Percentiles rank a stretch among this genome's conserved stretches.
Evolutionary conservation across 1,140 invertebrate species (phyloP).

Genomic region (Homarus americanus): DNA sequence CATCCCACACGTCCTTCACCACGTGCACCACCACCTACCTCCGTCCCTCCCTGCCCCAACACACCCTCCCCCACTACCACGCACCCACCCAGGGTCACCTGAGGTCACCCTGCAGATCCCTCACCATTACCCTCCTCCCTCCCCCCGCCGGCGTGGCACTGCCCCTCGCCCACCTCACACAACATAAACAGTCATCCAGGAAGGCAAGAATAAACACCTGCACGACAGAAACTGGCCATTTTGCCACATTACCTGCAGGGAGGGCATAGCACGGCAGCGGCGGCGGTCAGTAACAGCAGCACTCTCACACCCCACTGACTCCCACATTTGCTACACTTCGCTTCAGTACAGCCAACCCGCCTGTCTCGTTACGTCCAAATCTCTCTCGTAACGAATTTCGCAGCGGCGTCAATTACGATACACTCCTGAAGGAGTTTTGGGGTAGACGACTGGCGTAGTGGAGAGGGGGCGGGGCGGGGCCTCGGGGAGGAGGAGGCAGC

Average conservation of each 20-base stretch:
- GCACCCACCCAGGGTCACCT: background rate
- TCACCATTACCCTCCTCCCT: background rate
- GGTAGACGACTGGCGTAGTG: too few species aligned
- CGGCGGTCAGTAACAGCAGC: background rate
- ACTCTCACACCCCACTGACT: background rate
- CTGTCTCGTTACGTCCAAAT: background rate
- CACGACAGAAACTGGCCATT: background rate
- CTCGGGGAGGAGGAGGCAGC: too few species aligned
- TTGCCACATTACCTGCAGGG: background rate
- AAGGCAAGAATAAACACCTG: background rate
- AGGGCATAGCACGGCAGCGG: too few species aligned
- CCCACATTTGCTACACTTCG: background rate
- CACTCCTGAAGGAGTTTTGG: background rate
- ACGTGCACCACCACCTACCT: slow-evolving; percentile 35
- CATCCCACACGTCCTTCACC: slow-evolving; percentile 45
- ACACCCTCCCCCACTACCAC: background rate
- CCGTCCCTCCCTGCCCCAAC: background rate
- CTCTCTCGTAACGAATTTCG: background rate
- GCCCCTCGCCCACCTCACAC: background rate
- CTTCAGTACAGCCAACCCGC: background rate
- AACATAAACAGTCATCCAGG: background rate
- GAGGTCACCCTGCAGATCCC: background rate
- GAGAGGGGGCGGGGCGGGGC: too few species aligned
- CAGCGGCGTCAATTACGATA: background rate
- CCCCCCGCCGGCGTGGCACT: background rate